Conservation (phyloP, 1,140 invertebrate species). For the Pemphigus obesinymphae region DNA sequence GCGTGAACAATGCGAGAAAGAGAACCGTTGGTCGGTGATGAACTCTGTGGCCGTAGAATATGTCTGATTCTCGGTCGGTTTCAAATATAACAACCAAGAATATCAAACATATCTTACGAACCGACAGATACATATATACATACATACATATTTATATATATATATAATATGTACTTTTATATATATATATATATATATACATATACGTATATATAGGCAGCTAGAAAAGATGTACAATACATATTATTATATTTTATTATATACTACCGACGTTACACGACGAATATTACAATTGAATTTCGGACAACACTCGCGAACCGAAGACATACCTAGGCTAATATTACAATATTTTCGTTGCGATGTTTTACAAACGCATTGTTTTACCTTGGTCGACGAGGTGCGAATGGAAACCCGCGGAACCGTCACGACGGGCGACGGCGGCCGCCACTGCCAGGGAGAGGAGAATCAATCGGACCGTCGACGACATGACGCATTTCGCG, state of each 20-base stretch:
- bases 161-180: neutral
- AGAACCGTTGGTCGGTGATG: neutral
- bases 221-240: too few relatives aligned
- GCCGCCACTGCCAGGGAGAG: neutral
- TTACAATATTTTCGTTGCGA: too few relatives aligned
- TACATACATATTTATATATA: neutral
- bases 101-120: slow-evolving; percentile 40
- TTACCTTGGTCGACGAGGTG: slow-evolving; percentile 25
- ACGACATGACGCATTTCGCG: slow-evolving; percentile 15
- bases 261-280: too few relatives aligned
- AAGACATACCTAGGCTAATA: too few relatives aligned
- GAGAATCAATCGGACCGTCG: neutral
- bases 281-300: too few relatives aligned
- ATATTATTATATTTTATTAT: neutral
- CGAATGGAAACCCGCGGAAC: neutral
- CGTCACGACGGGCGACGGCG: neutral
- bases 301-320: neutral
- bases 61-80: slow-evolving; percentile 38
- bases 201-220: too few relatives aligned
- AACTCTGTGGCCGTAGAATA: slow-evolving; percentile 27
- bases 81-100: slow-evolving; percentile 41
- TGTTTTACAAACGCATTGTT: too few relatives aligned
- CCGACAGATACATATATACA: neutral
- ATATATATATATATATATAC: too few relatives aligned
- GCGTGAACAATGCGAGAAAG: too few relatives aligned